phyloP scores from a whole-genome alignment of 64 coral and sea anemone genomes.

The Actinia equina region DNA sequence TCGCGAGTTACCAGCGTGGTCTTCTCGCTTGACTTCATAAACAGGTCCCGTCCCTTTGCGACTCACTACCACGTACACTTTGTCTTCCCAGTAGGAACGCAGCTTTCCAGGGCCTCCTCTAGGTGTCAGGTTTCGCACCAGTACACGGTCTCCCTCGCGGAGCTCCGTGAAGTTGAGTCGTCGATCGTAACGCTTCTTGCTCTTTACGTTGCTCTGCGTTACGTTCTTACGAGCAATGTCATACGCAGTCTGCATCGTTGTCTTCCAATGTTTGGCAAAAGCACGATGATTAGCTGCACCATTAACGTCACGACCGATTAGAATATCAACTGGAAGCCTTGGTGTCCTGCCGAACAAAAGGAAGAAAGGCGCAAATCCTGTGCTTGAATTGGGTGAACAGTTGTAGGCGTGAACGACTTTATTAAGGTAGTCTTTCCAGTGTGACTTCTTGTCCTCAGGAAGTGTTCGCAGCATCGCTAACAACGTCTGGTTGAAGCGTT shows the following conservation, averaged over 20 bases:
- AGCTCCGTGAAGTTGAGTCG: slow-evolving; percentile 29
- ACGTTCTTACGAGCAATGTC: no score
- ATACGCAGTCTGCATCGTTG: no score
- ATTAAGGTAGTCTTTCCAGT: no score
- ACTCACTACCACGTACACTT: slow-evolving; percentile 19
- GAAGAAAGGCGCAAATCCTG: slow-evolving; percentile 49
- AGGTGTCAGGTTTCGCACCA: slow-evolving; percentile 32
- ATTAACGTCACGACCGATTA: slow-evolving; percentile 33
- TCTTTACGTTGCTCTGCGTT: no score
- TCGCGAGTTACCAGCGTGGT: slow-evolving; percentile 10
- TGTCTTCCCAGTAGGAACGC: slow-evolving; percentile 15
- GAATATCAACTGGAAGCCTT: slow-evolving; percentile 53
- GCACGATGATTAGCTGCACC: no score
- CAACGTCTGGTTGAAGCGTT: no score
- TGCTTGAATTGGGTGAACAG: background rate
- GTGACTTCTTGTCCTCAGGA: no score
- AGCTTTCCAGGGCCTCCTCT: slow-evolving; percentile 39
- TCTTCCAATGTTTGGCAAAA: no score
- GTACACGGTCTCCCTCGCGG: slow-evolving; percentile 49
- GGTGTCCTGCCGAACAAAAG: slow-evolving; percentile 50
- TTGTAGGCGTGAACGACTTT: no score
- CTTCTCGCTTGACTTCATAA: slow-evolving; percentile 30
- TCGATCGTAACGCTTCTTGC: slow-evolving; percentile 28
- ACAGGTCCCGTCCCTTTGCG: slow-evolving; percentile 23
- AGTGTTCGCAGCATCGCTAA: no score